These are phyloP conservation scores for Acleris sparsana DNA, from an alignment of 2,888 invertebrate species.

Conservation along the genomic window DNA sequence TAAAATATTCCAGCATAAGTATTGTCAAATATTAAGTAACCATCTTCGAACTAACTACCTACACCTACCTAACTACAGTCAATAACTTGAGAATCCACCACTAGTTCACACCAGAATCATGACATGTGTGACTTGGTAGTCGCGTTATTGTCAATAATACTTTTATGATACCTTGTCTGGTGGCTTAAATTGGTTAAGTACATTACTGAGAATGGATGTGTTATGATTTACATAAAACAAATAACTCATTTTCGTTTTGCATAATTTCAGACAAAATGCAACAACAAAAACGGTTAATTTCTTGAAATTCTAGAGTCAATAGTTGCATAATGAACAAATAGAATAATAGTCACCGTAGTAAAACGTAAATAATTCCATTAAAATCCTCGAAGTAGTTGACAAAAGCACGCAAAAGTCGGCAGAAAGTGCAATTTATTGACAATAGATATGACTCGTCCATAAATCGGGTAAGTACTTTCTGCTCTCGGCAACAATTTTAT, in stretches of 20 bases:
- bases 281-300: no score
- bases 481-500: no score
- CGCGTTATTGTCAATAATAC: slow-evolving; percentile 4
- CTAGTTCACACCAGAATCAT: slow-evolving; percentile 11
- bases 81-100: slow-evolving; percentile 14
- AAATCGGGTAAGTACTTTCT: no score
- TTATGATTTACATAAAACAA: background rate
- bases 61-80: slow-evolving; percentile 33
- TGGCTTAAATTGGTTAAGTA: no score
- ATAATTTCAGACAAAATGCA: background rate
- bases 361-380: no score
- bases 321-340: background rate
- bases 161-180: background rate
- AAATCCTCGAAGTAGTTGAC: no score
- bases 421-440: no score
- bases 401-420: no score
- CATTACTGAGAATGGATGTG: no score
- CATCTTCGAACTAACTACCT: slow-evolving; percentile 25
- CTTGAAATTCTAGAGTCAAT: no score
- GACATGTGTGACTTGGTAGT: background rate
- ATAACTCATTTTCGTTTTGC: background rate
- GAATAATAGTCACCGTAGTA: no score
- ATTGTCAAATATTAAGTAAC: slow-evolving; percentile 25
- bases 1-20: slow-evolving; percentile 23
- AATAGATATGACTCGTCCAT: no score